phyloP scores from a whole-genome alignment of 2,113 vertebrate species.

The Falcunculus frontatus region DNA sequence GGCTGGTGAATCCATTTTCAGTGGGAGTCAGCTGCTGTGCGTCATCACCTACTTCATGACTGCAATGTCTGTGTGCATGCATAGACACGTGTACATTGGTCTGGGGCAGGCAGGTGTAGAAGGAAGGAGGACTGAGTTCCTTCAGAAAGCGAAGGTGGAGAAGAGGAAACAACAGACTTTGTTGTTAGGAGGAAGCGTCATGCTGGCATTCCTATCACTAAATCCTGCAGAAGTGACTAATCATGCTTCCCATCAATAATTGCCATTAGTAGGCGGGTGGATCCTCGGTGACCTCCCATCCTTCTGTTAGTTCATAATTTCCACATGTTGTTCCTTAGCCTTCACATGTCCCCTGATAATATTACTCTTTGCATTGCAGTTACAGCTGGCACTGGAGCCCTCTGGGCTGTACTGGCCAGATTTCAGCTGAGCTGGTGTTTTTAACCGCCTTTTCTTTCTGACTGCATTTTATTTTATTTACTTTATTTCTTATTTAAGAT shows the following conservation, averaged over 20 bases:
- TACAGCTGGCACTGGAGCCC: not conserved
- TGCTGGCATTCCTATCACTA: not conserved
- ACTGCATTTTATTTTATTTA: not conserved
- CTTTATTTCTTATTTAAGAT: slow-evolving; percentile 9
- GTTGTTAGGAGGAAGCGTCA: not conserved
- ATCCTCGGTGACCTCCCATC: not conserved
- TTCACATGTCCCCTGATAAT: not conserved
- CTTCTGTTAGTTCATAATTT: slow-evolving; percentile 10
- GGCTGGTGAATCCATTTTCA: not conserved
- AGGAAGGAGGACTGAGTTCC: not conserved
- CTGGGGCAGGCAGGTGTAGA: not conserved
- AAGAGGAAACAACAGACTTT: not conserved
- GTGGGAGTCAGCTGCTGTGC: not conserved
- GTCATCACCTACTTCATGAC: not conserved
- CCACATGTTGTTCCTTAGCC: not conserved
- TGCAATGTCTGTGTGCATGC: not conserved
- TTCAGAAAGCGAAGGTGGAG: not conserved
- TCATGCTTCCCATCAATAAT: not conserved
- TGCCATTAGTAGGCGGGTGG: not conserved
- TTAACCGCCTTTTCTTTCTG: not conserved
- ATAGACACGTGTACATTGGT: fast-evolving
- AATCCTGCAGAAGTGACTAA: not conserved
- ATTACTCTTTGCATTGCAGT: not conserved
- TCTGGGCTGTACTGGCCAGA: not conserved
- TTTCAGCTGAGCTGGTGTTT: slow-evolving; percentile 32